Percentiles rank a stretch among this genome's conserved stretches.
Evolutionary conservation across 1,140 invertebrate species (phyloP).

Genomic region (fruit fly (Drosophila melanogaster)): Release_6_plus_ISO1_MT NT_033779.5:1239001-1239500

Average conservation of each 20-base stretch:
- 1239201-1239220: not conserved
- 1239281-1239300: slow-evolving; percentile 44
- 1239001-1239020: slow-evolving; percentile 1
- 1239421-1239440: slow-evolving; percentile 22
- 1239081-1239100: slow-evolving; percentile 21
- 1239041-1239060: slow-evolving; percentile 67
- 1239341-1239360: slow-evolving; percentile 45
- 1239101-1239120: slow-evolving; percentile 69
- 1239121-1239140: slow-evolving; percentile 67
- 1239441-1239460: slow-evolving; percentile 21
- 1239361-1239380: not conserved
- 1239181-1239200: not conserved
- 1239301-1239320: slow-evolving; percentile 29
- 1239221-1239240: slow-evolving; percentile 32
- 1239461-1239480: slow-evolving; percentile 20
- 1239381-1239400: not conserved
- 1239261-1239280: slow-evolving; percentile 67
- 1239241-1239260: slow-evolving; percentile 49
- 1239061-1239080: slow-evolving; percentile 65
- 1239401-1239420: slow-evolving; percentile 15
- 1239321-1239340: slow-evolving; percentile 62
- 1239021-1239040: slow-evolving; percentile 72
- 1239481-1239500: slow-evolving; percentile 26
- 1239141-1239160: slow-evolving; percentile 72
- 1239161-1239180: slow-evolving; percentile 46